Conservation (phyloP, 1,140 invertebrate genomes). For the Papilio machaon region DNA sequence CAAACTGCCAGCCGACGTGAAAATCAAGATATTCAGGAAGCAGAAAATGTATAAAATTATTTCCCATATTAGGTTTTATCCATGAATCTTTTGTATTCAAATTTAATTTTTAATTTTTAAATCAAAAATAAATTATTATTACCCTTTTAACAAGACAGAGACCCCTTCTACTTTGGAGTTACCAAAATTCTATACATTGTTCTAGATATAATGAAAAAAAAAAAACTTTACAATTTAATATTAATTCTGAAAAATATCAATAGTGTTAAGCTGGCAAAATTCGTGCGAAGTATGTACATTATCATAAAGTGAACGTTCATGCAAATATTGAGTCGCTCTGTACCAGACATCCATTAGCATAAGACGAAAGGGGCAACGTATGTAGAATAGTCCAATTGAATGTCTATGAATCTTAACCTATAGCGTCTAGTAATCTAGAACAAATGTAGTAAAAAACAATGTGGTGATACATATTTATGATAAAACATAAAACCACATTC, state of each 20-base stretch:
- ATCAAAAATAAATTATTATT: too few species aligned
- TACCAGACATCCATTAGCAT: constrained; percentile 17
- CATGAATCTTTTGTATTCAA: too few species aligned
- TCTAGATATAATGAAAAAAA: neutral
- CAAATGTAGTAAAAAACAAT: neutral
- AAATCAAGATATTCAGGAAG: constrained; percentile 1
- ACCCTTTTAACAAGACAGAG: too few species aligned
- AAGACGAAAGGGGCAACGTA: constrained; percentile 1
- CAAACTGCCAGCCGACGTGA: neutral
- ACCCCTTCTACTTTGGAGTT: too few species aligned
- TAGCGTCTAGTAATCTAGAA: neutral
- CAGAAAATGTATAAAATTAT: constrained; percentile 2
- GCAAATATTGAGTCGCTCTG: constrained; percentile 18
- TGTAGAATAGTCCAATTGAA: constrained; percentile 9
- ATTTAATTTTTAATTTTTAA: too few species aligned
- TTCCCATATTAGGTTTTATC: neutral
- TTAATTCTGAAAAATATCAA: neutral
- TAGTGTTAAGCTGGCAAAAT: constrained; percentile 1
- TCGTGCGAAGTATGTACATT: neutral
- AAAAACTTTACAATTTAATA: neutral
- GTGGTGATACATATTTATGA: too few species aligned
- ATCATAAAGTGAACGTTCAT: constrained; percentile 22
- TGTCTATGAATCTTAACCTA: neutral
- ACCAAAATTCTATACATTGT: too few species aligned
- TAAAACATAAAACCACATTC: too few species aligned